phyloP scores from a whole-genome alignment of 2,113 vertebrate species.

The Recurvirostra avosetta region DNA sequence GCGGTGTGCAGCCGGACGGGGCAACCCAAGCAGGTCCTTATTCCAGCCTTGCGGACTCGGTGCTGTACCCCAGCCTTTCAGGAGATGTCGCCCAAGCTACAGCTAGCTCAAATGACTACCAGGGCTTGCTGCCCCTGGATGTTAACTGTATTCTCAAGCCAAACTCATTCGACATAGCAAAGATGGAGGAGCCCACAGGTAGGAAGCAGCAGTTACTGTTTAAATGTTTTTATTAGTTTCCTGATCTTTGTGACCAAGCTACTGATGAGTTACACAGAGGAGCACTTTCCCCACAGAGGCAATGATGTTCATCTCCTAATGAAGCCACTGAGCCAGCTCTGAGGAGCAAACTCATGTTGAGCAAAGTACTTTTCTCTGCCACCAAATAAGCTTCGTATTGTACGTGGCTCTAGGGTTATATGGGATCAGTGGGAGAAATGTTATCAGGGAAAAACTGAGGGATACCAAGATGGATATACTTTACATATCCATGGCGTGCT shows the following conservation, averaged over 20 bases:
- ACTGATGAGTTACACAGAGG: neutral
- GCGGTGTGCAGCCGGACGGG: neutral
- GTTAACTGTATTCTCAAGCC: conserved; percentile 79
- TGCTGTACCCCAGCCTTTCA: conserved; percentile 48
- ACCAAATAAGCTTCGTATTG: neutral
- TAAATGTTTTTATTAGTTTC: neutral
- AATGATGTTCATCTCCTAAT: neutral
- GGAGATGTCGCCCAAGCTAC: conserved; percentile 50
- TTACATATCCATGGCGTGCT: fast-evolving
- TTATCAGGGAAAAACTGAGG: neutral
- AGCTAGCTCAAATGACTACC: conserved; percentile 73
- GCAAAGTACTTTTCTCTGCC: neutral
- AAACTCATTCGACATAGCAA: conserved; percentile 75
- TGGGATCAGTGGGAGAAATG: neutral
- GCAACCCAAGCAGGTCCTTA: conserved; percentile 26
- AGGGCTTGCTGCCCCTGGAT: conserved; percentile 75
- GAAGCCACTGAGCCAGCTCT: neutral
- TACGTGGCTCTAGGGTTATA: neutral
- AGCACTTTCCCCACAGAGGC: neutral
- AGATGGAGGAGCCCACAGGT: conserved; percentile 80
- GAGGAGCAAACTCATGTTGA: neutral
- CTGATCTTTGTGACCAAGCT: neutral
- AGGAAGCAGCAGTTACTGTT: neutral
- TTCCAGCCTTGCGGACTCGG: conserved; percentile 64
- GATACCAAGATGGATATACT: neutral